A percentile compares a stretch with the other conserved stretches of the same genome.
These are phyloP conservation scores for Scaptomyza reducta DNA, from an alignment of 2,888 invertebrate genomes.

Conservation along the genomic window DNA sequence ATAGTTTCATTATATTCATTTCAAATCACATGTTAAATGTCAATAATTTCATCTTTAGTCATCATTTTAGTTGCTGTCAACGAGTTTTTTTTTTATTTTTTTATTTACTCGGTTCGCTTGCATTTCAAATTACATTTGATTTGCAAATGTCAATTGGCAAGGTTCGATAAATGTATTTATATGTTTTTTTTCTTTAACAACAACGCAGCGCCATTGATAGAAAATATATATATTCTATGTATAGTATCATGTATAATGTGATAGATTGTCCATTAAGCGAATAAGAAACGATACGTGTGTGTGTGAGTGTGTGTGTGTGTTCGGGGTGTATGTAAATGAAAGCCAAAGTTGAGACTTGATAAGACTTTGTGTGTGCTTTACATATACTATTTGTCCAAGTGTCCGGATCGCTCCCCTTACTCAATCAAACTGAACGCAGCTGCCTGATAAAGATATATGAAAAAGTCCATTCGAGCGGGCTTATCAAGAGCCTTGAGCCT, in stretches of 20 bases:
- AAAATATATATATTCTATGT: background rate
- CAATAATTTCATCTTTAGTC: conserved; percentile 28
- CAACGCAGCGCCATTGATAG: conserved; percentile 67
- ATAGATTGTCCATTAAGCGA: conserved; percentile 47
- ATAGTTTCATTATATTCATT: too few relatives aligned
- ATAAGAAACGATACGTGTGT: conserved; percentile 39
- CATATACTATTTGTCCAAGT: conserved; percentile 60
- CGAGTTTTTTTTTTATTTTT: background rate
- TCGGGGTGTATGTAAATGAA: conserved; percentile 50
- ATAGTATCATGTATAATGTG: conserved; percentile 41
- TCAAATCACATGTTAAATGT: background rate
- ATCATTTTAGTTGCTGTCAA: conserved; percentile 22
- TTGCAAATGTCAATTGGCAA: conserved; percentile 60
- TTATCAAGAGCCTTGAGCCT: conserved; percentile 72
- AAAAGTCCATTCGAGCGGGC: conserved; percentile 13
- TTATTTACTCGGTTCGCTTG: conserved; percentile 7
- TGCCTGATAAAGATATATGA: conserved; percentile 54
- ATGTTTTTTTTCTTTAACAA: conserved; percentile 27
- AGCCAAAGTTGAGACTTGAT: conserved; percentile 68
- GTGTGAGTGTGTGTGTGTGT: background rate
- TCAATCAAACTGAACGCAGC: conserved; percentile 42
- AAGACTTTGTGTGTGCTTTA: conserved; percentile 33
- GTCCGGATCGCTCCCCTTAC: background rate
- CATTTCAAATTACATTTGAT: conserved; percentile 58
- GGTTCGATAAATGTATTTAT: conserved; percentile 29